Conservation (phyloP, 2,888 invertebrate genomes). For the Mamestra brassicae region DNA sequence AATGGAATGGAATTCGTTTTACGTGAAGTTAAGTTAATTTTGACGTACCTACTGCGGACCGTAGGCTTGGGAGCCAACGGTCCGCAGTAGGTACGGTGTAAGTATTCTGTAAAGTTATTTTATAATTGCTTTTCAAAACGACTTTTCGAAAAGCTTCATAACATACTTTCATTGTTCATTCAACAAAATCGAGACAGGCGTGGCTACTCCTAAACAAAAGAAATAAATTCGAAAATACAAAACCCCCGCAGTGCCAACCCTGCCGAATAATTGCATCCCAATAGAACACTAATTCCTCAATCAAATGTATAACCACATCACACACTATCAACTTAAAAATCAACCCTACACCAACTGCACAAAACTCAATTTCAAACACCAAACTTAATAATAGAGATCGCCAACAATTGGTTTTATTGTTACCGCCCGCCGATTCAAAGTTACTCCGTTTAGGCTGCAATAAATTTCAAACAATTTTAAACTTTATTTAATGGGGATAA, state of each 20-base stretch:
- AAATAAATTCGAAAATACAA: conserved; percentile 60
- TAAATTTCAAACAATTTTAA: conserved; percentile 57
- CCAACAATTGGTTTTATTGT: conserved; percentile 88
- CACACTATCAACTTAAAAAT: conserved; percentile 50
- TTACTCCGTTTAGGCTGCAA: conserved; percentile 72
- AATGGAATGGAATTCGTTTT: no score
- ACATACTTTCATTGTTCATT: conserved; percentile 28
- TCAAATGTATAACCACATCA: conserved; percentile 76
- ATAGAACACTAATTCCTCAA: conserved; percentile 86
- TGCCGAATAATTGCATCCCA: conserved; percentile 82
- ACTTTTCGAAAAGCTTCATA: neutral
- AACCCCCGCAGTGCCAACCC: conserved; percentile 71
- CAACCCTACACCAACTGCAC: conserved; percentile 61
- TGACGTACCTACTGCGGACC: no score
- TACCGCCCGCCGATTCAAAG: conserved; percentile 88
- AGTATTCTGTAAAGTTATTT: neutral
- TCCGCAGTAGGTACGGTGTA: neutral
- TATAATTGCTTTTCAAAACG: neutral
- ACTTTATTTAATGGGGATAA: conserved; percentile 62
- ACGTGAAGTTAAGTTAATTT: no score
- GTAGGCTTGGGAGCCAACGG: no score
- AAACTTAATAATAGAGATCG: conserved; percentile 73
- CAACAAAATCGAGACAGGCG: conserved; percentile 40
- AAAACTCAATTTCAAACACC: conserved; percentile 71
- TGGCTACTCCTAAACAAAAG: conserved; percentile 52